phyloP scores from a whole-genome alignment of 1,140 invertebrate genomes.

The Marisa cornuarietis region DNA sequence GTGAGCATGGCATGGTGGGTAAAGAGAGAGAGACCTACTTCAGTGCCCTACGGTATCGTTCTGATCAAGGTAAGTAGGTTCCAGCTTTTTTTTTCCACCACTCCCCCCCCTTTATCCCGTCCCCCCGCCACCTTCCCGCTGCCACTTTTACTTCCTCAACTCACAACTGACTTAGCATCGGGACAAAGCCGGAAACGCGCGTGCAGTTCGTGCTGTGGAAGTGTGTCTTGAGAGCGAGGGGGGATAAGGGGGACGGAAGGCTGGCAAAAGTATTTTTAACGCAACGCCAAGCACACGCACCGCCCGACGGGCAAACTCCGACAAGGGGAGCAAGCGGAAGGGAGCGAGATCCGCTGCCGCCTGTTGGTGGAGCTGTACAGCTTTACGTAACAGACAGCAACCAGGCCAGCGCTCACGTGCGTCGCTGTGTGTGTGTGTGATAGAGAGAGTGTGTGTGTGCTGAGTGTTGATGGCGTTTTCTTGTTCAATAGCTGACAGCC shows the following conservation, averaged over 20 bases:
- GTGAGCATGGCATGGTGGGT: not conserved
- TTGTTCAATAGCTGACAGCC: not conserved
- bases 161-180: too few relatives aligned
- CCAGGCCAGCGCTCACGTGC: not conserved
- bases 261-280: not conserved
- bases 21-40: not conserved
- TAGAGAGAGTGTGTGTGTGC: not conserved
- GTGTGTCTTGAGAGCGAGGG: not conserved
- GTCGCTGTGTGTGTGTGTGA: not conserved
- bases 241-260: not conserved
- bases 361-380: not conserved
- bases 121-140: not conserved
- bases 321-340: not conserved
- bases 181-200: too few relatives aligned
- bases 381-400: slow-evolving; percentile 10
- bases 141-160: slow-evolving; percentile 6
- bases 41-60: too few relatives aligned
- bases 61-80: not conserved
- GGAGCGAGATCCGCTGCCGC: slow-evolving; percentile 1
- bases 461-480: not conserved
- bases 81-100: not conserved
- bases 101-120: not conserved
- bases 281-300: not conserved
- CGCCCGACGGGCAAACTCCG: not conserved
- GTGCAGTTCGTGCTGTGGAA: too few relatives aligned